A percentile compares a stretch with the other conserved stretches of the same genome.
These are phyloP conservation scores for Caenorhabditis sulstoni DNA, from an alignment of 2,888 invertebrate species.

Conservation along the genomic window DNA sequence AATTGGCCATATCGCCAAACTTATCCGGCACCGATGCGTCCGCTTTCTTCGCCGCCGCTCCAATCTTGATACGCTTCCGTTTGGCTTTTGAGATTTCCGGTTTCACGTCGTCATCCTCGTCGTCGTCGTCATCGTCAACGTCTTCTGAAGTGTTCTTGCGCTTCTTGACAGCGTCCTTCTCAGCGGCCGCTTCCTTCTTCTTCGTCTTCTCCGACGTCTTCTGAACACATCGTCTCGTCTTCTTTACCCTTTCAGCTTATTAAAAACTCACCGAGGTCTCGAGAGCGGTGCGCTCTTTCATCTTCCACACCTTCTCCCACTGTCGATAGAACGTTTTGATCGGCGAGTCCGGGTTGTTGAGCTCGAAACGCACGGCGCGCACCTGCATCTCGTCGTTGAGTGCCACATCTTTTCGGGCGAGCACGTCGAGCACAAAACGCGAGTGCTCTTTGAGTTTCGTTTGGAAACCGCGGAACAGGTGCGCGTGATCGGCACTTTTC, in stretches of 20 bases:
- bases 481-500: slow-evolving; percentile 67
- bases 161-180: slow-evolving; percentile 37
- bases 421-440: slow-evolving; percentile 50
- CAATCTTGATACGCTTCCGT: slow-evolving; percentile 59
- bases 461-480: slow-evolving; percentile 68
- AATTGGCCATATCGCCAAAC: slow-evolving; percentile 63
- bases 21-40: slow-evolving; percentile 64
- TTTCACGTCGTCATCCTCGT: slow-evolving; percentile 49
- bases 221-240: no score
- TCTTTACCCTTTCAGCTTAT: slow-evolving; percentile 17
- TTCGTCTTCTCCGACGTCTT: slow-evolving; percentile 31
- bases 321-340: slow-evolving; percentile 67
- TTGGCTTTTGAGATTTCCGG: slow-evolving; percentile 55
- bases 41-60: slow-evolving; percentile 61
- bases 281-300: slow-evolving; percentile 55
- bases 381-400: slow-evolving; percentile 67
- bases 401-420: slow-evolving; percentile 48
- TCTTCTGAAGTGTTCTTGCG: slow-evolving; percentile 12
- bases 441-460: slow-evolving; percentile 66
- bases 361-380: slow-evolving; percentile 62
- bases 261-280: slow-evolving; percentile 33
- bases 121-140: slow-evolving; percentile 41
- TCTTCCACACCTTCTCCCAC: slow-evolving; percentile 72
- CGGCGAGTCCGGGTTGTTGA: slow-evolving; percentile 68
- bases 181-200: slow-evolving; percentile 32